Conservation (phyloP, 2,113 vertebrate genomes). For the Athene noctua region DNA sequence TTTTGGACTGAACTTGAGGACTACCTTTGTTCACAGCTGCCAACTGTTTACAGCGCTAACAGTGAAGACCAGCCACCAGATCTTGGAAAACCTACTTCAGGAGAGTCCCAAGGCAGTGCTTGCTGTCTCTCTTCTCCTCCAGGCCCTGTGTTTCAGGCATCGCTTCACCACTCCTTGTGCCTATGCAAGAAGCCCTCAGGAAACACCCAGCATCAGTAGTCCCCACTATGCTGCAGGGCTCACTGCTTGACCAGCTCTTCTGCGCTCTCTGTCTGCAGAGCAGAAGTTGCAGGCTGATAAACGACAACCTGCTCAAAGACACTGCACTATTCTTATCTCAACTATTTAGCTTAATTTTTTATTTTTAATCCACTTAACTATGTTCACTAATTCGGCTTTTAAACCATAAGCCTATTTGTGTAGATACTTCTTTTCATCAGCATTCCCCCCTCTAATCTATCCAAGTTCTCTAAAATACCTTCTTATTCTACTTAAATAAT, state of each 20-base stretch:
- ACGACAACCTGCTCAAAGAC: neutral
- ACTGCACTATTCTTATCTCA: neutral
- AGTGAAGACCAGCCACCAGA: neutral
- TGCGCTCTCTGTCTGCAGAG: neutral
- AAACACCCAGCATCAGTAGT: neutral
- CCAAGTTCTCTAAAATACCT: conserved; percentile 8
- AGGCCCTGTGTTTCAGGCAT: neutral
- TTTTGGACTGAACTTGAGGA: neutral
- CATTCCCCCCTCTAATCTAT: neutral
- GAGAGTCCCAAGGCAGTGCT: neutral
- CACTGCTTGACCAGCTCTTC: accelerated
- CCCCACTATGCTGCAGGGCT: neutral
- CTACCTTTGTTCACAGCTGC: neutral
- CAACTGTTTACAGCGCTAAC: neutral
- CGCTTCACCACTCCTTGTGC: accelerated
- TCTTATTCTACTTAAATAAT: conserved; percentile 1
- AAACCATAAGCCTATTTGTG: conserved; percentile 26
- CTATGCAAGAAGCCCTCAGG: neutral
- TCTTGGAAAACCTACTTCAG: neutral
- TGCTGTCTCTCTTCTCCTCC: neutral
- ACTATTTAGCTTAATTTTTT: conserved; percentile 17
- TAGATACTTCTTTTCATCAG: neutral
- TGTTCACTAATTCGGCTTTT: conserved; percentile 39
- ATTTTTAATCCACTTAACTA: conserved; percentile 35
- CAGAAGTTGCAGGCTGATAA: neutral